phyloP scores from a whole-genome alignment of 1,140 invertebrate genomes.

The Trichonephila inaurata region DNA sequence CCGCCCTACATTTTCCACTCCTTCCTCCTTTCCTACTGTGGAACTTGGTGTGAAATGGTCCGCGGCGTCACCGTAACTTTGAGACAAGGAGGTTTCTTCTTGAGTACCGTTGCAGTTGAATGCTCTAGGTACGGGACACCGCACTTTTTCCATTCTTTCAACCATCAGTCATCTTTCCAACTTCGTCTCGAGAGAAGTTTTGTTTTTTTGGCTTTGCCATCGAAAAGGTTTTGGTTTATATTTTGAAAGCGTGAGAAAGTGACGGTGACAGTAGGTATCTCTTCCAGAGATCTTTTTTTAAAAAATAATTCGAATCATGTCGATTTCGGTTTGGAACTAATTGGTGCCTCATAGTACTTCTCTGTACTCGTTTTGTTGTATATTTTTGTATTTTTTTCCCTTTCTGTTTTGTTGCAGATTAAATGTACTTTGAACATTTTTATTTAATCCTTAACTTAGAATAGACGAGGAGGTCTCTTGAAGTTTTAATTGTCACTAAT shows the following conservation, averaged over 20 bases:
- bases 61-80: neutral
- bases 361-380: too few species aligned
- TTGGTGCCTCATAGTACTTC: neutral
- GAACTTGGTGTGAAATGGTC: slow-evolving; percentile 35
- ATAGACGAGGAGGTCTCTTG: too few species aligned
- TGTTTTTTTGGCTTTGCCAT: neutral
- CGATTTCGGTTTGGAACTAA: neutral
- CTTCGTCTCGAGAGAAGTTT: neutral
- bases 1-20: slow-evolving; percentile 20
- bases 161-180: slow-evolving; percentile 28
- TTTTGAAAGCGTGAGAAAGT: slow-evolving; percentile 22
- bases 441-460: too few species aligned
- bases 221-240: neutral
- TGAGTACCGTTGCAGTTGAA: slow-evolving; percentile 30
- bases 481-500: too few species aligned
- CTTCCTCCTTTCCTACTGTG: neutral
- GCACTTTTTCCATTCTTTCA: slow-evolving; percentile 6
- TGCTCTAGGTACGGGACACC: slow-evolving; percentile 29
- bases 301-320: neutral
- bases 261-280: neutral
- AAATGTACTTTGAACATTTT: too few species aligned
- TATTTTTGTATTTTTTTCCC: too few species aligned
- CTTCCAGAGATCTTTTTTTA: neutral
- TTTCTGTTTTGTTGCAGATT: too few species aligned
- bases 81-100: neutral